These are phyloP conservation scores for Tipula confusa DNA, from an alignment of 2,888 invertebrate genomes.

Conservation along the genomic window DNA sequence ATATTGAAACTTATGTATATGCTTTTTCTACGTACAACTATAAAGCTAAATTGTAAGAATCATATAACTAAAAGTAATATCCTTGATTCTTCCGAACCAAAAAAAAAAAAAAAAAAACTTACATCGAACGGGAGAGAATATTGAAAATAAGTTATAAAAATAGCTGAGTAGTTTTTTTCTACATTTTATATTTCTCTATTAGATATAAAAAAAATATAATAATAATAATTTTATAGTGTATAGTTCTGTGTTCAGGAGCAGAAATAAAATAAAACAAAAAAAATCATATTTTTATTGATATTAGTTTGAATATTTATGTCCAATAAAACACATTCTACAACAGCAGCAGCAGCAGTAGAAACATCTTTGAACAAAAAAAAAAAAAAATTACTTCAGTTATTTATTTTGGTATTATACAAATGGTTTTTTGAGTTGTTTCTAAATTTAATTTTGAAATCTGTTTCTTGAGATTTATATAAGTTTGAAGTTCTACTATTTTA, in stretches of 20 bases:
- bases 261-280: background rate
- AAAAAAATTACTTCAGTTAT: background rate
- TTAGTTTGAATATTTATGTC: background rate
- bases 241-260: background rate
- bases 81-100: background rate
- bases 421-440: background rate
- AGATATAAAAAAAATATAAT: background rate
- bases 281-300: constrained; percentile 3
- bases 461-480: background rate
- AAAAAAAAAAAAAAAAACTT: background rate
- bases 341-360: background rate
- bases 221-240: background rate
- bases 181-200: background rate
- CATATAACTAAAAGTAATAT: background rate
- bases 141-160: constrained; percentile 3
- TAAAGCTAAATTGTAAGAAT: background rate
- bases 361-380: background rate
- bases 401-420: background rate
- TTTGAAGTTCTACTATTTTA: background rate
- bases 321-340: background rate
- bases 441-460: background rate
- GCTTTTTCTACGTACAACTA: background rate
- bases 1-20: background rate
- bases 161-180: background rate
- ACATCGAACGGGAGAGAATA: background rate